Evolutionary conservation across 64 coral and sea anemone species (phyloP), one percentile per base, ranked within the genome.

Genomic region (Montipora foliosa): DNA sequence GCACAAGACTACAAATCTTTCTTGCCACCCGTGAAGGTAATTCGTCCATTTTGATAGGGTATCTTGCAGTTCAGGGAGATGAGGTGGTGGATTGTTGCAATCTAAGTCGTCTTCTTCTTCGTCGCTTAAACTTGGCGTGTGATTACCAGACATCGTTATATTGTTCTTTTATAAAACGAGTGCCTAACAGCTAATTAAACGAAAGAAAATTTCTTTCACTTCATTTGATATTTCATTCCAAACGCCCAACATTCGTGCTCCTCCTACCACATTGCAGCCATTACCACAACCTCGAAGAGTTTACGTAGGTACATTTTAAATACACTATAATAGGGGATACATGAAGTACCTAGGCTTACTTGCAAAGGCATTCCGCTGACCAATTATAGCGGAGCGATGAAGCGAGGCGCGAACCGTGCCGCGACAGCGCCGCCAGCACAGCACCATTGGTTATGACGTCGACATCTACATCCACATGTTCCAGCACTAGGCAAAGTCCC

Each of bases 31-130:
- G 47, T 99, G 98, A 49, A 99, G 87, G 62, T 99, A 99, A 92
- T 99, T 99, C 10, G 98, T 99, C 98, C 98, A 99, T 89, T 99
- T 99, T 59, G 98, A 99, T 64, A 99, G 89, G 94, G 94, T 90
- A 44, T 90, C 98, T 93, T 99, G 95, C 55, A 89, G 49, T 73
- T 93, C 92, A 69, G 96, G 93, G 14, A 91, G 84, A 79, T 94
- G 94, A 2, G 96, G 93, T 51, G 83, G 70, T 13, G 93, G 87
- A 25, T 84, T 92, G 8, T 79, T 90, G 55, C 87, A 82, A 44
- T 94, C 96, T 46, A 94, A 87, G 47, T 88, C 92, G 44, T 98
- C 96, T 3, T 98, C 96, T 77, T 98, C 96, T 46, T 98, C 96
- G 60, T 98, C 96, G 90, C 96, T 98, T 70, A 98, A 92, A 91